phyloP scores from a whole-genome alignment of 1,140 invertebrate genomes.

The Eupeodes corollae region DNA sequence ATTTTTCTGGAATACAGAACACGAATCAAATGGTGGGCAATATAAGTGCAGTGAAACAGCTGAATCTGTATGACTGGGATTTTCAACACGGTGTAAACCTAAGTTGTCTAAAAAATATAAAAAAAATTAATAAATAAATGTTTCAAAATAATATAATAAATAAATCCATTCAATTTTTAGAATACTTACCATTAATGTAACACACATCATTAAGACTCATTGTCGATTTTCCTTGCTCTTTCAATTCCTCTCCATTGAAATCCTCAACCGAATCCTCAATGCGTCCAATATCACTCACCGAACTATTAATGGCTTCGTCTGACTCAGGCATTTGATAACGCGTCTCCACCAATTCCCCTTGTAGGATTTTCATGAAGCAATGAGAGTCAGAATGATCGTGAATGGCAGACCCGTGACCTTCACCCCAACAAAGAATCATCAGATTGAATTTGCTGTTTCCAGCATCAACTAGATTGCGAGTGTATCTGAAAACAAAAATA shows the following conservation, averaged over 20 bases:
- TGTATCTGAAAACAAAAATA: constrained; percentile 55
- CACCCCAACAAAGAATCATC: constrained; percentile 94
- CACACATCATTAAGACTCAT: constrained; percentile 69
- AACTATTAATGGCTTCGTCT: constrained; percentile 3
- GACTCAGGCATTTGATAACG: constrained; percentile 34
- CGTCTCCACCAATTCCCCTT: constrained; percentile 59
- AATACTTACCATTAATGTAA: constrained; percentile 85
- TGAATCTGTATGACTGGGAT: constrained; percentile 74
- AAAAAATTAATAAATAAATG: not conserved
- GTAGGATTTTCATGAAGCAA: constrained; percentile 91
- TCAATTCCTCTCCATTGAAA: constrained; percentile 33
- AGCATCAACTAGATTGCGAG: constrained; percentile 82
- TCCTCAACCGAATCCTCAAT: constrained; percentile 7
- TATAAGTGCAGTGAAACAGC: constrained; percentile 93
- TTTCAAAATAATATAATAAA: not conserved
- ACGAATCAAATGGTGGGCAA: constrained; percentile 83
- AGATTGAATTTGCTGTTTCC: constrained; percentile 97
- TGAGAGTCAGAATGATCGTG: constrained; percentile 94
- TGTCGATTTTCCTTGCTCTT: constrained; percentile 49
- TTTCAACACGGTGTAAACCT: constrained; percentile 93
- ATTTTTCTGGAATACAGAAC: constrained; percentile 81
- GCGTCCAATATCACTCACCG: constrained; percentile 3
- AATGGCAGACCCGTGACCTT: constrained; percentile 86
- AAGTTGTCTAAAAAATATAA: constrained; percentile 58
- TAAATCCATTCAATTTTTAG: not conserved